These are phyloP conservation scores for Subacronicta megacephala DNA, from an alignment of 2,888 invertebrate genomes.

Conservation along the genomic window DNA sequence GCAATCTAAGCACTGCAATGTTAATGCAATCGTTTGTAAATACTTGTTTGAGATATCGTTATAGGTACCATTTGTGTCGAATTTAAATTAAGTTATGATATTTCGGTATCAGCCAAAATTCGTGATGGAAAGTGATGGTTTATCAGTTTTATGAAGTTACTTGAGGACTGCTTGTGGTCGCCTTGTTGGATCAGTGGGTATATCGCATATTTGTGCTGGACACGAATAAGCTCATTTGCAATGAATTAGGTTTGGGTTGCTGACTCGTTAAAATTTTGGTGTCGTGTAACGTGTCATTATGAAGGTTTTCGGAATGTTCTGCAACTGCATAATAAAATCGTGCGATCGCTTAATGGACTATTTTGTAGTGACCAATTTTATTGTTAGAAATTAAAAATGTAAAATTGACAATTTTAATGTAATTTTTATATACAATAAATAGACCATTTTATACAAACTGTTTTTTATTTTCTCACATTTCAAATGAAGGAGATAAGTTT, in stretches of 20 bases:
- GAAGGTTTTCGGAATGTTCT: constrained; percentile 74
- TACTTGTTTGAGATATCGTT: constrained; percentile 54
- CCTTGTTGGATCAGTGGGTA: constrained; percentile 19
- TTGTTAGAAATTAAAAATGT: constrained; percentile 83
- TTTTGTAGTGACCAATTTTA: constrained; percentile 90
- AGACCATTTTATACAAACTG: constrained; percentile 87
- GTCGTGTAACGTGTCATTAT: constrained; percentile 61
- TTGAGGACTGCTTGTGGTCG: constrained; percentile 27
- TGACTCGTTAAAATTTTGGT: constrained; percentile 58
- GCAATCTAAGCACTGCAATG: constrained; percentile 33
- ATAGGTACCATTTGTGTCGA: constrained; percentile 54
- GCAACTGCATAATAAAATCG: constrained; percentile 82
- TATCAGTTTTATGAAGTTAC: constrained; percentile 26
- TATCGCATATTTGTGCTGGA: constrained; percentile 55
- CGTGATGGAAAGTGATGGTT: constrained; percentile 36
- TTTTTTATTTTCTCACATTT: constrained; percentile 72
- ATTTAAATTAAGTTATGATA: constrained; percentile 59
- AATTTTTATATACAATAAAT: constrained; percentile 90
- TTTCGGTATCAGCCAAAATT: constrained; percentile 56
- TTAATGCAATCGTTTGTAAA: constrained; percentile 58
- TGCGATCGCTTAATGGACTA: constrained; percentile 87
- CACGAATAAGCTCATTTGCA: constrained; percentile 49
- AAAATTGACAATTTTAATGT: constrained; percentile 90
- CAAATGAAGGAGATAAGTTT: constrained; percentile 56
- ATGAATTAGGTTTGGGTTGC: constrained; percentile 56